Evolutionary conservation across 2,113 vertebrate genomes (phyloP).

Genomic region (Xiphophorus maculatus): DNA sequence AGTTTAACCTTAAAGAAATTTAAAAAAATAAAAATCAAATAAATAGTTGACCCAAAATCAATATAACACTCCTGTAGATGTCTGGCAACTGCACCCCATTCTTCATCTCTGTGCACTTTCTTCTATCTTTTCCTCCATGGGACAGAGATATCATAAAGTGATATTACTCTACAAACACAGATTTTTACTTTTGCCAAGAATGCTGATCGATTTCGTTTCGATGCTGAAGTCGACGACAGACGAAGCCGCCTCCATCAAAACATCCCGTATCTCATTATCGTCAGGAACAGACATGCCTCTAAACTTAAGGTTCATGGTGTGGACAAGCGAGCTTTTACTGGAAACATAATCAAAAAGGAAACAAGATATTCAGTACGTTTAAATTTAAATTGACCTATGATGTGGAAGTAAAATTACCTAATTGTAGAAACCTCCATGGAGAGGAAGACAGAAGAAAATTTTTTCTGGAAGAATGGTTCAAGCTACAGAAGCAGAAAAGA

Average conservation of each 20-base stretch:
- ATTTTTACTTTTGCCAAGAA: constrained; percentile 42
- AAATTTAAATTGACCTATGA: neutral
- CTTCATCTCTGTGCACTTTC: too few relatives aligned
- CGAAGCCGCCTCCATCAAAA: constrained; percentile 29
- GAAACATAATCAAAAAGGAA: neutral
- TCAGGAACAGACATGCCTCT: constrained; percentile 18
- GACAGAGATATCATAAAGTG: neutral
- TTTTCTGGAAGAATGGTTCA: constrained; percentile 1
- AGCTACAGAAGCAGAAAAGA: constrained; percentile 29
- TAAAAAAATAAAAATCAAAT: too few relatives aligned
- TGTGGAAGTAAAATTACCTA: constrained; percentile 30
- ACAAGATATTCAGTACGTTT: neutral
- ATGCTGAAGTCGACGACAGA: constrained; percentile 41
- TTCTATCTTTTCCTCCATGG: too few relatives aligned
- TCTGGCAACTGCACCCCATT: too few relatives aligned
- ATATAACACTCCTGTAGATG: too few relatives aligned
- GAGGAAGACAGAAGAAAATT: constrained; percentile 17
- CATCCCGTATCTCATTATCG: neutral
- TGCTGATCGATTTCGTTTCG: constrained; percentile 29
- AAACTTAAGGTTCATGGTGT: neutral
- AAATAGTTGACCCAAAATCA: too few relatives aligned
- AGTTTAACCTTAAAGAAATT: too few relatives aligned
- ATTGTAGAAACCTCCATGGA: constrained; percentile 16
- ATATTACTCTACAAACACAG: neutral
- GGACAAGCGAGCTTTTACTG: constrained; percentile 53